Evolutionary conservation across 2,888 invertebrate genomes (phyloP).

Genomic region (Caenorhabditis sinica): DNA sequence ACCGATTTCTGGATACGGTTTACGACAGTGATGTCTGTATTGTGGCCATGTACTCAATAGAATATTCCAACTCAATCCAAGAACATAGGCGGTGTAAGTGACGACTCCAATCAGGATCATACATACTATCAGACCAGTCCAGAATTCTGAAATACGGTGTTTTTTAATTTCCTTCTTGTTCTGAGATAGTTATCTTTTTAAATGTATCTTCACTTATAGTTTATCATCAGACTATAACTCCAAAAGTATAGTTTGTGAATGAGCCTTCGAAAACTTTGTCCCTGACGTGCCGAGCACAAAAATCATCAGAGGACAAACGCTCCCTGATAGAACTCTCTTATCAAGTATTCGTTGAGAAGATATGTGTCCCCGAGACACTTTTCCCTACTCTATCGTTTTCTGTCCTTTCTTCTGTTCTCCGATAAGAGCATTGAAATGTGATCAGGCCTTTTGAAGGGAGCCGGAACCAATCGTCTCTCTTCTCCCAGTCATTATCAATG

Average conservation of each 20-base stretch:
- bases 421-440: slow-evolving; percentile 48
- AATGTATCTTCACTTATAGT: not conserved
- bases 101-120: slow-evolving; percentile 75
- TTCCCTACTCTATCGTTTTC: slow-evolving; percentile 5
- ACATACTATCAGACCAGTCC: slow-evolving; percentile 75
- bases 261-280: slow-evolving; percentile 28
- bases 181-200: too few species aligned
- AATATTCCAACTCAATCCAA: slow-evolving; percentile 81
- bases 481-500: slow-evolving; percentile 13
- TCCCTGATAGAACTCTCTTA: not conserved
- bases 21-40: slow-evolving; percentile 80
- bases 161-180: not conserved
- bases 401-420: slow-evolving; percentile 29
- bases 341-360: slow-evolving; percentile 44
- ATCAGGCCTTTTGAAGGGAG: slow-evolving; percentile 45
- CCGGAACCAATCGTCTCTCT: slow-evolving; percentile 54
- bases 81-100: slow-evolving; percentile 80
- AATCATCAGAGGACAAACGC: slow-evolving; percentile 23
- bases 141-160: slow-evolving; percentile 72
- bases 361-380: slow-evolving; percentile 6
- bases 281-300: slow-evolving; percentile 52
- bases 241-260: not conserved
- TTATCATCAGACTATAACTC: not conserved
- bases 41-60: slow-evolving; percentile 79
- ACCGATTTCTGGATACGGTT: slow-evolving; percentile 82